Percentiles rank a stretch among this genome's conserved stretches.
These are phyloP conservation scores for Zaprionus lachaisei DNA, from an alignment of 1,140 invertebrate genomes.

Conservation along the genomic window DNA sequence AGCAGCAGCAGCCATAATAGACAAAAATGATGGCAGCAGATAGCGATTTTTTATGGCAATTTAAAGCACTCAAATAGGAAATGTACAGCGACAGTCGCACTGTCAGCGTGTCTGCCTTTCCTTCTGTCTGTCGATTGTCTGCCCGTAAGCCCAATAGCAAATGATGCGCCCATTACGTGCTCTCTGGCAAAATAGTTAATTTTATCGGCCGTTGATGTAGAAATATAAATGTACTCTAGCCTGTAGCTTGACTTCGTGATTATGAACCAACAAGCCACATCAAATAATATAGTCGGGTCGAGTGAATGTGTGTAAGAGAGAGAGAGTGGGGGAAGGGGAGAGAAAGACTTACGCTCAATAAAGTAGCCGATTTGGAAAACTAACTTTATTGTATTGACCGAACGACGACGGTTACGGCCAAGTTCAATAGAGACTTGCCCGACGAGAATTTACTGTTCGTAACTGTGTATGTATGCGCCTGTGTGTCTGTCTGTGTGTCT, in stretches of 20 bases:
- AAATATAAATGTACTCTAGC: slow-evolving; percentile 73
- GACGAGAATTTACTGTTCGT: background rate
- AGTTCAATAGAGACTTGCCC: slow-evolving; percentile 68
- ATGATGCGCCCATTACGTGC: slow-evolving; percentile 80
- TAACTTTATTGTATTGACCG: slow-evolving; percentile 74
- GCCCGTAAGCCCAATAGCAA: slow-evolving; percentile 56
- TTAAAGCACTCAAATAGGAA: slow-evolving; percentile 77
- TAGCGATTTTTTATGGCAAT: slow-evolving; percentile 78
- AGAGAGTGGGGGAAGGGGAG: background rate
- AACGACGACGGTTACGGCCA: slow-evolving; percentile 43
- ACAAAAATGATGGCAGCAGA: slow-evolving; percentile 65
- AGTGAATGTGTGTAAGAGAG: background rate
- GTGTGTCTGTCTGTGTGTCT: background rate
- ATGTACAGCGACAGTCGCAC: slow-evolving; percentile 42
- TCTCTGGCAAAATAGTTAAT: slow-evolving; percentile 74
- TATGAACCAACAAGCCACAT: slow-evolving; percentile 73
- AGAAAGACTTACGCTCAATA: slow-evolving; percentile 75
- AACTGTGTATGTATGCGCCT: slow-evolving; percentile 2
- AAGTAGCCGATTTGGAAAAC: slow-evolving; percentile 77
- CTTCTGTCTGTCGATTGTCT: slow-evolving; percentile 1
- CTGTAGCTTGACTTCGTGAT: slow-evolving; percentile 57
- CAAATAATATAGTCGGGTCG: slow-evolving; percentile 67
- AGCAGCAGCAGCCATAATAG: slow-evolving; percentile 13
- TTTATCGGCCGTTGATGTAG: slow-evolving; percentile 74
- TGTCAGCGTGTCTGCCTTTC: background rate